Conservation (phyloP, 2,797 vertebrate genomes). For the Orientallactaga sibirica region DNA sequence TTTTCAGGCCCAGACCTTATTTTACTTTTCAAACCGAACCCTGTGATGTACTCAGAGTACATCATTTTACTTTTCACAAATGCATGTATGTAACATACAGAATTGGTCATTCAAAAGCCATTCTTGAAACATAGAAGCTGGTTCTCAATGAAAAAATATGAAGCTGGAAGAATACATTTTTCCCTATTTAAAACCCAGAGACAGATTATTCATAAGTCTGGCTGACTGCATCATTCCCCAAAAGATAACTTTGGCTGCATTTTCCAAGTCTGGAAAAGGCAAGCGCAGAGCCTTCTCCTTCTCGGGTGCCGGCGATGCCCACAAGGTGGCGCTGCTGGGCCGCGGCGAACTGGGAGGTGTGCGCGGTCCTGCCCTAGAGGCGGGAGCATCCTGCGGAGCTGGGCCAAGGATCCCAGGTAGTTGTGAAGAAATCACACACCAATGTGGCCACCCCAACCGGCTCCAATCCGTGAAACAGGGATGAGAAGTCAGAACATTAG, state of each 20-base stretch:
- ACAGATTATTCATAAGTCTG: not conserved
- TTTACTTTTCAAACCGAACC: not conserved
- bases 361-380: not conserved
- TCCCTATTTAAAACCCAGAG: slow-evolving; percentile 1
- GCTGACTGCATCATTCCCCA: not conserved
- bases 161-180: slow-evolving; percentile 23
- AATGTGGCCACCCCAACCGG: not conserved
- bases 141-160: not conserved
- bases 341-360: rapidly evolving
- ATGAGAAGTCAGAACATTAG: not conserved
- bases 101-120: not conserved
- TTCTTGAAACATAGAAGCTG: not conserved
- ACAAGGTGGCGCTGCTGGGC: slow-evolving; percentile 56
- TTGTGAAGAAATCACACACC: not conserved
- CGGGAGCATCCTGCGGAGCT: too few relatives aligned
- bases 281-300: not conserved
- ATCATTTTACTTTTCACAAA: slow-evolving; percentile 9
- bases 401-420: not conserved
- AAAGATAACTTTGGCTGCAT: not conserved
- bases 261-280: not conserved
- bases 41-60: not conserved
- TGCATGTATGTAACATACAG: not conserved
- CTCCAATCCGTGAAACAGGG: not conserved
- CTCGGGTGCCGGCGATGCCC: not conserved
- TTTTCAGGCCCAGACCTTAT: not conserved